These are phyloP conservation scores for Ptycholaimellus sp. DNA, from an alignment of 2,888 invertebrate species.

Conservation along the genomic window DNA sequence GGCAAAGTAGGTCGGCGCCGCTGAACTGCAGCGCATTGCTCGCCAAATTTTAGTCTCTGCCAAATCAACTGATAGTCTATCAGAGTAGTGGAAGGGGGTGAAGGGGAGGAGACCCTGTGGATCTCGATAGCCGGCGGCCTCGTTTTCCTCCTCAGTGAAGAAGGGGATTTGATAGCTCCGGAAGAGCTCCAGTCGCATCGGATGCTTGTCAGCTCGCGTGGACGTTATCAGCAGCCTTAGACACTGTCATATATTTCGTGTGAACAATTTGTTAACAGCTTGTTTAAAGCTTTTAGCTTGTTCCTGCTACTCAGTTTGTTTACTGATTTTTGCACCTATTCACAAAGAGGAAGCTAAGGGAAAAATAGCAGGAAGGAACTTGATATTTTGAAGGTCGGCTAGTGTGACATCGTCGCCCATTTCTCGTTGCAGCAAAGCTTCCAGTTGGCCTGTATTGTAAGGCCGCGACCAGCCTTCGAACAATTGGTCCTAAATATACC, in stretches of 20 bases:
- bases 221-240: slow-evolving; percentile 53
- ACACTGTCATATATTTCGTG: too few species aligned
- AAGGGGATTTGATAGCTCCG: slow-evolving; percentile 45
- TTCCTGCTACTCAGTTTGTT: too few species aligned
- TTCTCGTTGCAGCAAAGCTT: background rate
- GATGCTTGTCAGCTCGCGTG: slow-evolving; percentile 61
- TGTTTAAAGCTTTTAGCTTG: too few species aligned
- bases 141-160: background rate
- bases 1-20: slow-evolving; percentile 73
- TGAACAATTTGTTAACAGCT: too few species aligned
- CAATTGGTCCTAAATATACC: too few species aligned
- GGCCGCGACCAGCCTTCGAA: slow-evolving; percentile 42
- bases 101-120: too few species aligned
- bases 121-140: too few species aligned
- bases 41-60: slow-evolving; percentile 58
- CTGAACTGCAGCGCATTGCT: slow-evolving; percentile 70
- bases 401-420: background rate
- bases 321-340: background rate
- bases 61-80: background rate
- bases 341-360: background rate
- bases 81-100: too few species aligned
- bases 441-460: background rate
- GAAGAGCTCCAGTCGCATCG: slow-evolving; percentile 74
- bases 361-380: background rate
- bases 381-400: background rate